Base-by-base conservation (phyloP, 2,888 invertebrate genomes). In the Hyppa rectilinea region DNA sequence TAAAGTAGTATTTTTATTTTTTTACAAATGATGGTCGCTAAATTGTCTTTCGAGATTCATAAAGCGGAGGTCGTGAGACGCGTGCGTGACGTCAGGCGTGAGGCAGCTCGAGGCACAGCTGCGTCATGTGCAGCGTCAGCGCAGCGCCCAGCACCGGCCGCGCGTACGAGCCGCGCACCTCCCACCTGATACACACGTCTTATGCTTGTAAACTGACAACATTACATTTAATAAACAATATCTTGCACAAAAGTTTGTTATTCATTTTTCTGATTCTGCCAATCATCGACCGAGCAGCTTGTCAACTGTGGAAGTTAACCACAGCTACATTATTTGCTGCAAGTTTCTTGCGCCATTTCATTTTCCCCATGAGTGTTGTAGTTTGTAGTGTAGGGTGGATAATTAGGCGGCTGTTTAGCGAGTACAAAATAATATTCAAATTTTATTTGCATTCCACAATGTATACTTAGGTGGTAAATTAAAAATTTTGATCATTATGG, bases 131-230 rank as follows among this genome's bases (percentile, higher is more conserved):
- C 85, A 93, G 88, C 83, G 89, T 75, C 14, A 92, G 89, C 80
- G 90, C 91, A 20, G 87, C 85, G 71, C 92, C 90, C 74, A 85
- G 66, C 85, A 92, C 80, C 62, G 87, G 89, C 14, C 92, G 92
- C 80, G 87, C 88, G 84, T 90, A 90, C 61, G 88, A 78, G 65
- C 85, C 90, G 80, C 86, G 88, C 71, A 87, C 73, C 84, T 87
- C 78, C 90, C 90, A 92, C 20, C 92, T 89, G 84, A 12, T 2
- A 9, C 7, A 23, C 9, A 29, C 10, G 6, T 26, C 0, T 17
- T 31, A 20, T 36, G 29, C 45, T 58, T 59, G 14, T 59, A 6
- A 58, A 6, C 38, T 26, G 26, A 2, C 14, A 29, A 14, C 20
- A 23, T 36, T 40, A 10, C 29, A 23, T 29, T 14, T 20, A 45